phyloP scores from a whole-genome alignment of 2,797 vertebrate species.

The Hydrocynus forskahlii region DNA sequence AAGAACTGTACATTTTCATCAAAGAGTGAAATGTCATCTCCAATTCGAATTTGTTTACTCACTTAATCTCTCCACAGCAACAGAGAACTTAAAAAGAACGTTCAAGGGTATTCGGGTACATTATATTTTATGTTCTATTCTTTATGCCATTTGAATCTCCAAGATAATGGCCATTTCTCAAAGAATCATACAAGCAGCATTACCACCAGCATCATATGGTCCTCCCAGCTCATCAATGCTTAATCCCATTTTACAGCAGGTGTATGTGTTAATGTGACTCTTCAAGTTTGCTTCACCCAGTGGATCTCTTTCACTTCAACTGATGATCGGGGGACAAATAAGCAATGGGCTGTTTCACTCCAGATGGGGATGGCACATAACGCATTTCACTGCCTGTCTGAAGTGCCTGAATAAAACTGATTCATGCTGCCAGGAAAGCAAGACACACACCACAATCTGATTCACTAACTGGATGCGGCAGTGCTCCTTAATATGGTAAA shows the following conservation, averaged over 20 bases:
- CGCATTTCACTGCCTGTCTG: slow-evolving; percentile 14
- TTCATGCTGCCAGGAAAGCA: slow-evolving; percentile 37
- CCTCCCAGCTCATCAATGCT: neutral
- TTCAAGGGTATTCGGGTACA: neutral
- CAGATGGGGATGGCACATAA: slow-evolving; percentile 26
- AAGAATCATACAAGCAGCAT: neutral
- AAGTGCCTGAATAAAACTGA: slow-evolving; percentile 23
- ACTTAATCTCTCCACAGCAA: neutral
- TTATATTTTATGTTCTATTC: neutral
- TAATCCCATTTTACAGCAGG: neutral
- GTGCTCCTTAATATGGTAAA: slow-evolving; percentile 29
- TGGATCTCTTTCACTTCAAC: neutral
- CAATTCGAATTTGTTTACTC: neutral
- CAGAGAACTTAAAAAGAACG: neutral
- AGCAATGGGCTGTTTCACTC: neutral
- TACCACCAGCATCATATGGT: neutral
- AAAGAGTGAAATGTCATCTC: slow-evolving; percentile 8
- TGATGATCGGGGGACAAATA: slow-evolving; percentile 26
- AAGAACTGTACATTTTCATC: slow-evolving; percentile 14
- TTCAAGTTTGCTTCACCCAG: neutral
- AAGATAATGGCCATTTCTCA: neutral
- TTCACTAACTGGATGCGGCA: slow-evolving; percentile 40
- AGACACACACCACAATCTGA: slow-evolving; percentile 11
- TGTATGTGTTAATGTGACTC: neutral
- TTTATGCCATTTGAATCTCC: neutral